Evolutionary conservation across 2,113 vertebrate genomes (phyloP).

Genomic region (Verasper variegatus): DNA sequence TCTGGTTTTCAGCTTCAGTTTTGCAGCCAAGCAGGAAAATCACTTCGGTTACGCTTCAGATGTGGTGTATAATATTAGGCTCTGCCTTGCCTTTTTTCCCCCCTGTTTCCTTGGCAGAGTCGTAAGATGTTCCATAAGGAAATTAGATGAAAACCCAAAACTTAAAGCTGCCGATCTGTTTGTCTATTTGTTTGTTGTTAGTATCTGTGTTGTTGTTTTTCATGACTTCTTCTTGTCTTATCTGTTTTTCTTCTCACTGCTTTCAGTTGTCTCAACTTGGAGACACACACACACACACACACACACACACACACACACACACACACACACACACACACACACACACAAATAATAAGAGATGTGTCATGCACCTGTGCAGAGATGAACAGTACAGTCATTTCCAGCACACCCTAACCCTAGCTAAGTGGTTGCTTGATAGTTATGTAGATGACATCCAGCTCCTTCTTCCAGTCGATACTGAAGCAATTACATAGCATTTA

Average conservation of each 20-base stretch:
- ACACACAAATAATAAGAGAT: not conserved
- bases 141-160: no score
- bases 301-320: not conserved
- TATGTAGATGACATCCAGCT: not conserved
- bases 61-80: not conserved
- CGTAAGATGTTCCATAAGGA: no score
- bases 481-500: not conserved
- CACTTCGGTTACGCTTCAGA: constrained; percentile 12
- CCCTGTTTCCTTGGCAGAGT: no score
- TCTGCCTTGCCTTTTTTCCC: no score
- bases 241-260: not conserved
- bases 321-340: not conserved
- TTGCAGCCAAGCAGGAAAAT: constrained; percentile 14
- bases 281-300: no score
- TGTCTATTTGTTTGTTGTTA: no score
- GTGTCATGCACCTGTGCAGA: not conserved
- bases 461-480: not conserved
- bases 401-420: not conserved
- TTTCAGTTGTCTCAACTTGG: not conserved
- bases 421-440: not conserved
- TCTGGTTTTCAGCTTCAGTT: not conserved
- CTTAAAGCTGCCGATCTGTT: no score
- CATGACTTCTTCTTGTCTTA: not conserved
- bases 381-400: not conserved
- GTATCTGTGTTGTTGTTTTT: no score